These are phyloP conservation scores for Anthonomus grandis DNA, from an alignment of 1,140 invertebrate genomes.

Conservation along the genomic window DNA sequence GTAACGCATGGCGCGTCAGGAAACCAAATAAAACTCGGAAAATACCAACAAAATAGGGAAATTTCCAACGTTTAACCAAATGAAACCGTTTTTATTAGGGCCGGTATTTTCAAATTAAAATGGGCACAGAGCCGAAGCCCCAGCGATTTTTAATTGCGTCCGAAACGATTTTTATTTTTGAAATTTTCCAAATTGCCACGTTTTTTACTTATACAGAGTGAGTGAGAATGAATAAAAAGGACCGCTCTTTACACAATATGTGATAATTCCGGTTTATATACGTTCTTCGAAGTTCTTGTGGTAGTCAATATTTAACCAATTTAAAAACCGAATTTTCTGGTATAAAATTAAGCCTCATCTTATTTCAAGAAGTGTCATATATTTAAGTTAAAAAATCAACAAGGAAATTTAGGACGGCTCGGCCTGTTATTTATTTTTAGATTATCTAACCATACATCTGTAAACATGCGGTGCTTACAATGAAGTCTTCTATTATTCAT, in stretches of 20 bases:
- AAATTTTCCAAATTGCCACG: background rate
- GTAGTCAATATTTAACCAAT: background rate
- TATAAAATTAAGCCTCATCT: background rate
- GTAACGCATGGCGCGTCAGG: background rate
- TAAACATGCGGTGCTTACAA: no score
- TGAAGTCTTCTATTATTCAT: no score
- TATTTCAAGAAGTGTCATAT: no score
- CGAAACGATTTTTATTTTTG: slow-evolving; percentile 9
- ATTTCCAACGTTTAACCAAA: slow-evolving; percentile 7
- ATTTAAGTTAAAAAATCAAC: no score
- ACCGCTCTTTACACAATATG: background rate
- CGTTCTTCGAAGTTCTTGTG: background rate
- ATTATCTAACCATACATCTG: no score
- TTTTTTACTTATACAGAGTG: background rate
- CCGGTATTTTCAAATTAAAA: slow-evolving; percentile 12
- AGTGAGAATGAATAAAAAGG: background rate
- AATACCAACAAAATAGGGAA: slow-evolving; percentile 10
- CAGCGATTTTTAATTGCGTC: slow-evolving; percentile 9
- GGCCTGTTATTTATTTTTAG: no score
- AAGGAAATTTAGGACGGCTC: no score
- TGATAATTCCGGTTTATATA: background rate
- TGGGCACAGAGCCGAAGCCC: background rate
- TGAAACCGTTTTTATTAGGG: slow-evolving; percentile 9
- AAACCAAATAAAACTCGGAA: slow-evolving; percentile 11
- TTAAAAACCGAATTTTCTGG: background rate